A percentile compares a stretch with the other conserved stretches of the same genome.
phyloP scores from a whole-genome alignment of 1,140 invertebrate species.

The Coelopa frigida region DNA sequence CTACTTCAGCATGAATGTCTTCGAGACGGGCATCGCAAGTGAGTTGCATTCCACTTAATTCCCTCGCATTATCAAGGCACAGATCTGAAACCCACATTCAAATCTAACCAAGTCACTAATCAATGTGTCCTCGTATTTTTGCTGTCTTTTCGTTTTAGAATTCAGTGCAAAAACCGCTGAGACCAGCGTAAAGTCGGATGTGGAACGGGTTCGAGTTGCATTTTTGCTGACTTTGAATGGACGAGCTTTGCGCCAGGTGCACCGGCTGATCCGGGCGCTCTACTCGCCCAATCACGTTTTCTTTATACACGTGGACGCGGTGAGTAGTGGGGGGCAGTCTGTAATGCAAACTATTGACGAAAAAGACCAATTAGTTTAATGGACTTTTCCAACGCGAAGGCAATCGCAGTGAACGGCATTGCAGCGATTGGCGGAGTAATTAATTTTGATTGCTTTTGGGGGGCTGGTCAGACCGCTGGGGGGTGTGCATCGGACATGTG shows the following conservation, averaged over 20 bases:
- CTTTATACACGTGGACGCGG: constrained; percentile 96
- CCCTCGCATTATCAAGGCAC: not conserved
- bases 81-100: not conserved
- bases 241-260: constrained; percentile 85
- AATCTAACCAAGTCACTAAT: not conserved
- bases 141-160: no score
- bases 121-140: constrained; percentile 6
- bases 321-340: constrained; percentile 63
- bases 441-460: no score
- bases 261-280: constrained; percentile 79
- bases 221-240: constrained; percentile 96
- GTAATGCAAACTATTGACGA: no score
- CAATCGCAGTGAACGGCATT: no score
- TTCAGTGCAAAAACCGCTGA: constrained; percentile 61
- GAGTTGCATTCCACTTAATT: constrained; percentile 21
- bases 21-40: constrained; percentile 80
- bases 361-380: no score
- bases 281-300: constrained; percentile 88
- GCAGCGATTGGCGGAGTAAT: no score
- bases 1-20: constrained; percentile 80
- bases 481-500: no score
- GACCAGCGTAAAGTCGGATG: constrained; percentile 46
- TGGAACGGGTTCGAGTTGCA: constrained; percentile 66
- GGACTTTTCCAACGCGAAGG: no score
- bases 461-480: no score